These are phyloP conservation scores for Auanema sp. DNA, from an alignment of 2,888 invertebrate species.

Conservation along the genomic window DNA sequence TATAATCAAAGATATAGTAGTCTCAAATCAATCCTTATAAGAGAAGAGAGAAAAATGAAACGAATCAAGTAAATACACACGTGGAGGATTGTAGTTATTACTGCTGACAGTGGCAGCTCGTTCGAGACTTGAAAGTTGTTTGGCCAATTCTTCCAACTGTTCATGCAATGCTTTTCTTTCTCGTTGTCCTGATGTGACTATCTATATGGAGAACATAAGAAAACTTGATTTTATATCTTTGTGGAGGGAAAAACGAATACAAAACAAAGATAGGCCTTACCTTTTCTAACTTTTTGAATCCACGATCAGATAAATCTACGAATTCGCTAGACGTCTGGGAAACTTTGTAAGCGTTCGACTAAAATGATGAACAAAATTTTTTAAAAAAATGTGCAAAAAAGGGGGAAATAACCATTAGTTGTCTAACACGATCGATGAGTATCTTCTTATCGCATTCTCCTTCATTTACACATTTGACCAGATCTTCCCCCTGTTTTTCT, in stretches of 20 bases:
- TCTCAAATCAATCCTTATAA: neutral
- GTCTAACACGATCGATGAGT: conserved; percentile 86
- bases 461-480: conserved; percentile 30
- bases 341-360: conserved; percentile 74
- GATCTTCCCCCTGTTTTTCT: conserved; percentile 49
- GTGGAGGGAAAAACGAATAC: conserved; percentile 2
- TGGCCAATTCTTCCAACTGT: conserved; percentile 93
- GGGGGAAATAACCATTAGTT: conserved; percentile 73
- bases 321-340: conserved; percentile 91
- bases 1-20: neutral
- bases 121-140: conserved; percentile 93
- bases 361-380: conserved; percentile 6
- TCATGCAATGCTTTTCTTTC: conserved; percentile 68
- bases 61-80: neutral
- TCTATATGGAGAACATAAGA: conserved; percentile 6
- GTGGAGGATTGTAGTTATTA: conserved; percentile 12
- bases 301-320: conserved; percentile 83
- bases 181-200: conserved; percentile 34
- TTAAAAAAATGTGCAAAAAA: conserved; percentile 6
- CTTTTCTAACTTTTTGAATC: conserved; percentile 88
- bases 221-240: neutral
- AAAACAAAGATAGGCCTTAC: conserved; percentile 76
- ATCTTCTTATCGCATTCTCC: conserved; percentile 75
- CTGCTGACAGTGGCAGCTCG: conserved; percentile 71
- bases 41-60: neutral